These are phyloP conservation scores for Eremophila alpestris DNA, from an alignment of 2,797 vertebrate genomes.

Conservation along the genomic window DNA sequence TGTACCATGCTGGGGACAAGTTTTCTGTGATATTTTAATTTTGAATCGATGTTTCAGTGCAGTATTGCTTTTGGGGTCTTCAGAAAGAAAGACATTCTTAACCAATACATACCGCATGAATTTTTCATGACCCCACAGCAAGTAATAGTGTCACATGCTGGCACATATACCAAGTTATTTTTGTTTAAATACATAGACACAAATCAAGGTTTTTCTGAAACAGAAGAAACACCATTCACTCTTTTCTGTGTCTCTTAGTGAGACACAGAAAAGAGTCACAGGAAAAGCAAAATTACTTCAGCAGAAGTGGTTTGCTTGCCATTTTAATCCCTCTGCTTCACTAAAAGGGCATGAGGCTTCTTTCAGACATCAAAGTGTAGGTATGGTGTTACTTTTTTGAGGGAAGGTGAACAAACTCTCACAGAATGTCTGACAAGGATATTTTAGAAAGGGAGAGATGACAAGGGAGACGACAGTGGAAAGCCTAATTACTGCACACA, in stretches of 20 bases:
- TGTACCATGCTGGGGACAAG: not conserved
- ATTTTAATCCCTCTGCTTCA: not conserved
- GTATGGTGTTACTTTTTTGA: not conserved
- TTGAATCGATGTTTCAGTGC: slow-evolving; percentile 10
- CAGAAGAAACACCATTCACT: not conserved
- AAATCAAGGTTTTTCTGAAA: not conserved
- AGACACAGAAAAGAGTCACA: no score
- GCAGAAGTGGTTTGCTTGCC: not conserved
- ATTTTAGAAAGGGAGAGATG: not conserved
- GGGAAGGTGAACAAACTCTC: not conserved
- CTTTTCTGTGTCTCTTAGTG: not conserved
- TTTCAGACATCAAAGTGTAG: not conserved
- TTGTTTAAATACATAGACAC: not conserved
- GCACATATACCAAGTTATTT: not conserved
- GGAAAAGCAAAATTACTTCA: not conserved
- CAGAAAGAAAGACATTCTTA: slow-evolving; percentile 11
- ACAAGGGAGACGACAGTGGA: not conserved
- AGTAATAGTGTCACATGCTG: not conserved
- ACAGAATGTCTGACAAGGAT: not conserved
- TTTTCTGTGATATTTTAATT: slow-evolving; percentile 5
- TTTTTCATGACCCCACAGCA: slow-evolving; percentile 18
- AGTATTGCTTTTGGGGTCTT: not conserved
- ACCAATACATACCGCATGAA: not conserved
- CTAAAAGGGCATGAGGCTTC: not conserved
- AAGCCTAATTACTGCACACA: not conserved